These are phyloP conservation scores for Trypoxylus dichotomus DNA, from an alignment of 1,140 invertebrate species.

Conservation along the genomic window DNA sequence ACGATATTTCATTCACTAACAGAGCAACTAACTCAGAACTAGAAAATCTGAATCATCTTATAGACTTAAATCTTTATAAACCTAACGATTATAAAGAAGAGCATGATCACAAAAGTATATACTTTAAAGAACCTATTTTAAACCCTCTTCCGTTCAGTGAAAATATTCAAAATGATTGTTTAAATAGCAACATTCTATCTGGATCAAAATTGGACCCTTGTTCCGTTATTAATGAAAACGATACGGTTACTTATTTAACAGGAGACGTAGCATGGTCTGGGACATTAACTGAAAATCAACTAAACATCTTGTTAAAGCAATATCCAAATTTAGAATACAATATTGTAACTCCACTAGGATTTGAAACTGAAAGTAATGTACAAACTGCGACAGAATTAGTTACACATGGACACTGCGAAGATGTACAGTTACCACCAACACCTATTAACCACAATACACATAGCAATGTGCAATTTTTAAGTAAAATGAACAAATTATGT, in stretches of 20 bases:
- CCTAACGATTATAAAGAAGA: neutral
- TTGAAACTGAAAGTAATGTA: neutral
- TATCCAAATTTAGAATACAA: neutral
- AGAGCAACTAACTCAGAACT: neutral
- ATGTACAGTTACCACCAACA: neutral
- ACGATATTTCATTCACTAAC: neutral
- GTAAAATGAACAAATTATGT: neutral
- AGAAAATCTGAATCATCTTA: neutral
- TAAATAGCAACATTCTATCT: neutral
- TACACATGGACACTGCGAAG: neutral
- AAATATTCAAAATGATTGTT: neutral
- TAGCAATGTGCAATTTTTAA: slow-evolving; percentile 5
- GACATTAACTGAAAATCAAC: neutral
- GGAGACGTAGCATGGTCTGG: neutral
- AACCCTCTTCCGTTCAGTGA: neutral
- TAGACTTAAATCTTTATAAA: neutral
- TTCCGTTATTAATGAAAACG: neutral
- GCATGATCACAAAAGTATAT: neutral
- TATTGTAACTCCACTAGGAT: neutral
- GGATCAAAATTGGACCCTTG: neutral
- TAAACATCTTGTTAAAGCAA: neutral
- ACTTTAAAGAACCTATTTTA: neutral
- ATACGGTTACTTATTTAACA: neutral
- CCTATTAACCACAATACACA: neutral
- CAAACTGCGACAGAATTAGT: neutral